phyloP scores from a whole-genome alignment of 2,888 invertebrate species.

The Epistrophe eligans region DNA sequence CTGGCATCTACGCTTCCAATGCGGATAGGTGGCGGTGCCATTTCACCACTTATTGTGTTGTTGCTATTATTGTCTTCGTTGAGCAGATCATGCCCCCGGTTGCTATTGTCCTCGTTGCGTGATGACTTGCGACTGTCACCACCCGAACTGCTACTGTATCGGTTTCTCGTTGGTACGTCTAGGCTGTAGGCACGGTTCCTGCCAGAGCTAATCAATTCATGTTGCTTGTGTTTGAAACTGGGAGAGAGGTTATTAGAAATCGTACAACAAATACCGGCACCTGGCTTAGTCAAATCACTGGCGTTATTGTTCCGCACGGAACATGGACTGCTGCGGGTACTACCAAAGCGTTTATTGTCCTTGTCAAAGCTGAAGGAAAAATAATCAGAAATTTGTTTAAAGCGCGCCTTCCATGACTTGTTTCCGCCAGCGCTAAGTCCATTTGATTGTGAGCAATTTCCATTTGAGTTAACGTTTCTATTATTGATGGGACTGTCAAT shows the following conservation, averaged over 20 bases:
- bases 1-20: conserved; percentile 80
- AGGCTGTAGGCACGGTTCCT: conserved; percentile 83
- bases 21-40: conserved; percentile 79
- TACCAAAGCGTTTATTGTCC: conserved; percentile 81
- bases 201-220: conserved; percentile 78
- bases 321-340: conserved; percentile 82
- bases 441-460: conserved; percentile 71
- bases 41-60: conserved; percentile 82
- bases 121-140: conserved; percentile 83
- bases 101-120: conserved; percentile 80
- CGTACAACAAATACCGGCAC: conserved; percentile 80
- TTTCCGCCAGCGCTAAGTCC: conserved; percentile 40
- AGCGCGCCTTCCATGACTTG: conserved; percentile 82
- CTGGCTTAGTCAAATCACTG: conserved; percentile 74
- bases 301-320: conserved; percentile 80
- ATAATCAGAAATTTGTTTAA: conserved; percentile 83
- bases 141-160: conserved; percentile 82
- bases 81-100: conserved; percentile 77
- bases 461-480: conserved; percentile 62
- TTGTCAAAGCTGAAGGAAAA: conserved; percentile 84
- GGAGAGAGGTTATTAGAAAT: conserved; percentile 82
- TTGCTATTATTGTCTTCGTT: conserved; percentile 82
- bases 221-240: conserved; percentile 78
- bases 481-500: conserved; percentile 59
- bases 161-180: conserved; percentile 82